These are phyloP conservation scores for Sarcophaga caerulescens DNA, from an alignment of 2,888 invertebrate genomes.

Conservation along the genomic window DNA sequence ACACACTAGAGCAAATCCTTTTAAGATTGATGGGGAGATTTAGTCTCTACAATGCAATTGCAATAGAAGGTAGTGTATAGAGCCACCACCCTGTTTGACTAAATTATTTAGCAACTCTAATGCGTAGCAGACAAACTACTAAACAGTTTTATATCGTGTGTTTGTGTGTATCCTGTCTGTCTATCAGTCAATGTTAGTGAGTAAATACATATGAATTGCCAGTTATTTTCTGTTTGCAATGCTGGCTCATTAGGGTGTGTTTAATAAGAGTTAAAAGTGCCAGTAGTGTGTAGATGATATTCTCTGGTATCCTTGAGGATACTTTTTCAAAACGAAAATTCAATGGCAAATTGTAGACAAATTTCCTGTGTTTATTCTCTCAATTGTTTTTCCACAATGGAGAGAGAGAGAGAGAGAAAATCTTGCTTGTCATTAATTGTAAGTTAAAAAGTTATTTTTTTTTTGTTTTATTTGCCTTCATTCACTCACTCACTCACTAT, in stretches of 20 bases:
- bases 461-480: conserved; percentile 16
- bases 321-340: conserved; percentile 9
- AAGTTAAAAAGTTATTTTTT: conserved; percentile 75
- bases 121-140: background rate
- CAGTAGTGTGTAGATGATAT: conserved; percentile 36
- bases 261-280: background rate
- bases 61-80: background rate
- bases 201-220: conserved; percentile 56
- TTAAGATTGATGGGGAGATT: conserved; percentile 65
- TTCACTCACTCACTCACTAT: conserved; percentile 42
- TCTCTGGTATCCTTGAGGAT: conserved; percentile 41
- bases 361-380: conserved; percentile 73
- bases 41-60: conserved; percentile 15
- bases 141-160: background rate
- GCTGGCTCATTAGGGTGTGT: conserved; percentile 68
- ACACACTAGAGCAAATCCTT: conserved; percentile 40
- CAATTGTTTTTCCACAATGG: conserved; percentile 52
- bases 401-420: conserved; percentile 33
- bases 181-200: background rate
- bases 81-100: conserved; percentile 24
- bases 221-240: conserved; percentile 12
- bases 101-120: conserved; percentile 62
- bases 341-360: conserved; percentile 71
- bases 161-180: conserved; percentile 41
- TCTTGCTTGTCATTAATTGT: conserved; percentile 73